These are phyloP conservation scores for Pinctada fucata DNA, from an alignment of 2,888 invertebrate genomes.

Conservation along the genomic window DNA sequence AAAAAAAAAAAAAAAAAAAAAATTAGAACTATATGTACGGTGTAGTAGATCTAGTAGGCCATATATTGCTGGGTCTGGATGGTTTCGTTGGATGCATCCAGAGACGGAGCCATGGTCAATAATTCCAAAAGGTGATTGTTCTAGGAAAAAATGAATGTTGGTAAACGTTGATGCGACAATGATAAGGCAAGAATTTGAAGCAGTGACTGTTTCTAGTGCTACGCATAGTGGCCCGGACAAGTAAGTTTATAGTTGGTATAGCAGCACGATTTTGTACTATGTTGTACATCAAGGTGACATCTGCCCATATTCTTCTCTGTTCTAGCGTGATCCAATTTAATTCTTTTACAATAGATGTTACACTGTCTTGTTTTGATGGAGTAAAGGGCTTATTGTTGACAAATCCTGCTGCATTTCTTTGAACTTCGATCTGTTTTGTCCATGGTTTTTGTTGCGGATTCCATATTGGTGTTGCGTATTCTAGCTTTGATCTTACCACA, in stretches of 20 bases:
- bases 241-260: too few species aligned
- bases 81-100: neutral
- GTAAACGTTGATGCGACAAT: neutral
- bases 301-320: too few species aligned
- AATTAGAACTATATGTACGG: neutral
- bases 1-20: neutral
- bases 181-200: neutral
- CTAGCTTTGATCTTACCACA: slow-evolving; percentile 1
- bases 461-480: slow-evolving; percentile 25
- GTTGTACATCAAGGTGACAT: too few species aligned
- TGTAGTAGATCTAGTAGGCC: neutral
- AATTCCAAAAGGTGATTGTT: neutral
- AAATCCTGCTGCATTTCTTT: neutral
- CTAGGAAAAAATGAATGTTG: neutral
- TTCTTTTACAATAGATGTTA: slow-evolving; percentile 10
- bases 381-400: neutral
- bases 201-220: neutral
- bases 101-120: neutral
- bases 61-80: neutral
- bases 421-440: slow-evolving; percentile 4
- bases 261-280: too few species aligned
- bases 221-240: too few species aligned
- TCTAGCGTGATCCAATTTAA: neutral
- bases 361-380: slow-evolving; percentile 13
- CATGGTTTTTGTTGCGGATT: slow-evolving; percentile 7